A percentile compares a stretch with the other conserved stretches of the same genome.
Conservation (phyloP, 2,797 vertebrate species). For the Dryobates pubescens region DNA sequence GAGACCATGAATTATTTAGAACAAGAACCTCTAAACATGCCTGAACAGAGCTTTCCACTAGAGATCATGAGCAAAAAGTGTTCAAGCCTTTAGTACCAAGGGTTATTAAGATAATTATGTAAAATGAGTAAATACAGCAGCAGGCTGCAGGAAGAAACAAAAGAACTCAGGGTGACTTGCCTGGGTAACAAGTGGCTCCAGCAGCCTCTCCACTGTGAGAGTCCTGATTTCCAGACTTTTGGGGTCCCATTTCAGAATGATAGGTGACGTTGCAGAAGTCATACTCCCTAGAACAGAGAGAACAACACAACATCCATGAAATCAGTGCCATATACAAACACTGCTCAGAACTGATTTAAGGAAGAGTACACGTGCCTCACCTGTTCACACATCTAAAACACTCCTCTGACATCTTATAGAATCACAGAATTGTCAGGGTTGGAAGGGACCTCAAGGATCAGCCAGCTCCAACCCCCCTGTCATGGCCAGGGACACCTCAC, state of each 20-base stretch:
- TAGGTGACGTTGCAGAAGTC: conserved; percentile 94
- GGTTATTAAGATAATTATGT: not conserved
- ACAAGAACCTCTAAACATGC: not conserved
- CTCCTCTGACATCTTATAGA: not conserved
- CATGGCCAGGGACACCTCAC: no score
- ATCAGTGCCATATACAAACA: not conserved
- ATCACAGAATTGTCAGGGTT: no score
- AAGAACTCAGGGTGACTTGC: conserved; percentile 72
- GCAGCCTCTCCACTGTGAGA: conserved; percentile 92
- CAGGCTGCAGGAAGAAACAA: not conserved
- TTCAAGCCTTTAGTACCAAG: not conserved
- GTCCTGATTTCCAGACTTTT: conserved; percentile 98
- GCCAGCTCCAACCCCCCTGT: no score
- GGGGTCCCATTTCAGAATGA: conserved; percentile 99
- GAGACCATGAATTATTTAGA: conserved; percentile 24
- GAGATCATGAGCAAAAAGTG: not conserved
- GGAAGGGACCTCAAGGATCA: no score
- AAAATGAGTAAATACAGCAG: not conserved
- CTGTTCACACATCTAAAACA: not conserved
- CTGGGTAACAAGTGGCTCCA: conserved; percentile 97
- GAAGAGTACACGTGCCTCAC: not conserved
- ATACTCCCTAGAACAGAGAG: conserved; percentile 80
- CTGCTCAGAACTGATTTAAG: not conserved
- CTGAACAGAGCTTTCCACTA: not conserved
- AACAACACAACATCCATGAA: not conserved